Conservation (phyloP, 2,113 vertebrate species). For the Tenebrosternarchus preto region DNA sequence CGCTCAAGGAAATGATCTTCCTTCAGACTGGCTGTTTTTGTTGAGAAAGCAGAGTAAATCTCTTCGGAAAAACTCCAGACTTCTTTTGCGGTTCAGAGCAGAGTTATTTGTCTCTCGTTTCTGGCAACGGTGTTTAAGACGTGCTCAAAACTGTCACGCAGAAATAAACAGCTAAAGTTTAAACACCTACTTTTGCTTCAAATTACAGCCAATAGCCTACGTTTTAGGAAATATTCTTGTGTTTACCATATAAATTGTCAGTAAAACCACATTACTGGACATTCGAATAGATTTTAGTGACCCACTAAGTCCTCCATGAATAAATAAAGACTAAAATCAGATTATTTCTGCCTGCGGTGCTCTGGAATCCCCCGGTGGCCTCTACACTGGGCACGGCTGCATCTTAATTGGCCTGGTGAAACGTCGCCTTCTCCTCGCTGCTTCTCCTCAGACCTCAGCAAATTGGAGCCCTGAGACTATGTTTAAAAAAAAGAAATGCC, state of each 20-base stretch:
- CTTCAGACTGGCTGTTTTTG: neutral
- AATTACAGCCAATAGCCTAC: neutral
- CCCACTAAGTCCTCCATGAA: neutral
- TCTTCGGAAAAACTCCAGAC: too few species aligned
- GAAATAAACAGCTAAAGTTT: neutral
- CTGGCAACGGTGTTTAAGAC: too few species aligned
- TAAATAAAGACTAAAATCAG: conserved; percentile 3
- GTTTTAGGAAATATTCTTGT: too few species aligned
- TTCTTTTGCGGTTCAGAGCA: too few species aligned
- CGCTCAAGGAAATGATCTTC: neutral
- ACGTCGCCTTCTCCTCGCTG: conserved; percentile 32
- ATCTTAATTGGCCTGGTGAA: conserved; percentile 60
- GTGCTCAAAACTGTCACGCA: too few species aligned
- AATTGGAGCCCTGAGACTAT: conserved; percentile 45
- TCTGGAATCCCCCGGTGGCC: conserved; percentile 42
- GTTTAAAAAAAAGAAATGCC: conserved; percentile 47
- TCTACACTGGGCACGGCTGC: conserved; percentile 46
- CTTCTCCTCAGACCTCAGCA: conserved; percentile 38
- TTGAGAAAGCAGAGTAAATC: neutral
- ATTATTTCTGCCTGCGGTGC: conserved; percentile 4
- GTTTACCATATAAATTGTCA: neutral
- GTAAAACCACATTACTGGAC: neutral
- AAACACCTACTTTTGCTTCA: neutral
- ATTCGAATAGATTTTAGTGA: neutral
- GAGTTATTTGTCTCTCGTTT: too few species aligned